Base-by-base conservation (phyloP, 2,113 vertebrate species). In the Leucosticte australis region DNA sequence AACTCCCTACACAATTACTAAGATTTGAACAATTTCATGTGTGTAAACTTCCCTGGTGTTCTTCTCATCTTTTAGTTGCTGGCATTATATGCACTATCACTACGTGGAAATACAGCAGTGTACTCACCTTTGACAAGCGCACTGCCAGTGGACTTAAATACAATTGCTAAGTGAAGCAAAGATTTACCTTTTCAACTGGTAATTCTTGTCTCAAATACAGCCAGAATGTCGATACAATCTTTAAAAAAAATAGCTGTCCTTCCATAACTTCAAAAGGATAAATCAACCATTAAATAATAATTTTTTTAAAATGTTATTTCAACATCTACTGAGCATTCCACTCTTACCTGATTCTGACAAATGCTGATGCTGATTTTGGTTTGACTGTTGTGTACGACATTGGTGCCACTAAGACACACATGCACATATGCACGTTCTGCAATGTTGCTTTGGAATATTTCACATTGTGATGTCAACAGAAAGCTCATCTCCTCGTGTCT, bases 351-450 rank as follows among this genome's bases (percentile, higher is more conserved):
- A 9, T 33, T 82, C 59, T 91, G 52, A 63, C 39, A 65, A 57
- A 35, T 37, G 49, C 19, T 82, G 69, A 35, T 37, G 49, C 19
- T 82, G 69, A 35, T n/a, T 92, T 92, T 71, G 35, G 15, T 79
- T 87, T 87, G 35, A 27, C 42, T 60, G 6, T 69, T 92, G 18
- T 13, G 5, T 17, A 69, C 9, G 3, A 42, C 17, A 14, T 8
- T 33, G 17, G 18, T 78, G 31, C 19, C 26, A 59, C 47, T 87
- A 65, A 63, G 44, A 10, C 13, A 57, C 10, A 60, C 18, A 15
- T 0, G 3, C 10, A 62, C 8, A 52, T 15, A 7, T 1, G 1
- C 0, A 1, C 0, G 0, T 63, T 67, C 52, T 81, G 39, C 46
- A 75, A 0, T 21, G 41, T 31, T 71, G n/a, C 27, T 75, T 79